These are phyloP conservation scores for Monochamus alternatus DNA, from an alignment of 2,888 invertebrate species.

Conservation along the genomic window DNA sequence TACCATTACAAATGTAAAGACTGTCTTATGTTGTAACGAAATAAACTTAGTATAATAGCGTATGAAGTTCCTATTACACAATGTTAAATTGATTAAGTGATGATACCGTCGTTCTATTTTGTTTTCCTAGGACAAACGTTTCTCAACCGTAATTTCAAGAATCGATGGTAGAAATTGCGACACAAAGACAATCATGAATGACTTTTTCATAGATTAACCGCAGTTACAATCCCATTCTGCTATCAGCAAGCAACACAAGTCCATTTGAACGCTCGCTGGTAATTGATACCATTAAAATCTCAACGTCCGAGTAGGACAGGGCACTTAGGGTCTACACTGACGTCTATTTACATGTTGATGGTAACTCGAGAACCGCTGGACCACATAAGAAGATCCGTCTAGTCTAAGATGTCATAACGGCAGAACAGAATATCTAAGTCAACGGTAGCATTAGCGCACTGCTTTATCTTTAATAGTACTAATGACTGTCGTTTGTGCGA, in stretches of 20 bases:
- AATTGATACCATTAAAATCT: conserved; percentile 26
- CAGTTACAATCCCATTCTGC: not conserved
- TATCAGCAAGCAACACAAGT: conserved; percentile 6
- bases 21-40: too few species aligned
- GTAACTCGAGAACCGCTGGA: conserved; percentile 25
- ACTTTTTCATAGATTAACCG: too few species aligned
- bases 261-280: not conserved
- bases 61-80: too few species aligned
- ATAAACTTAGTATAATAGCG: too few species aligned
- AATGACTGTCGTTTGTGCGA: conserved; percentile 29
- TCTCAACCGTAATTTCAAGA: too few species aligned
- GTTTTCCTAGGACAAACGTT: too few species aligned
- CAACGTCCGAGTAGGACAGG: conserved; percentile 36
- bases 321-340: conserved; percentile 13
- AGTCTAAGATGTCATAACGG: conserved; percentile 17
- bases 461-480: conserved; percentile 31
- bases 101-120: too few species aligned
- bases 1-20: too few species aligned
- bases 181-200: too few species aligned
- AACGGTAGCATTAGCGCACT: conserved; percentile 27
- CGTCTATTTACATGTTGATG: conserved; percentile 26
- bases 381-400: conserved; percentile 34
- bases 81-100: too few species aligned
- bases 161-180: too few species aligned
- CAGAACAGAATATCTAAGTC: conserved; percentile 25